Conservation (phyloP, 1,140 invertebrate genomes). For the Pseudobourletiella spinata region DNA sequence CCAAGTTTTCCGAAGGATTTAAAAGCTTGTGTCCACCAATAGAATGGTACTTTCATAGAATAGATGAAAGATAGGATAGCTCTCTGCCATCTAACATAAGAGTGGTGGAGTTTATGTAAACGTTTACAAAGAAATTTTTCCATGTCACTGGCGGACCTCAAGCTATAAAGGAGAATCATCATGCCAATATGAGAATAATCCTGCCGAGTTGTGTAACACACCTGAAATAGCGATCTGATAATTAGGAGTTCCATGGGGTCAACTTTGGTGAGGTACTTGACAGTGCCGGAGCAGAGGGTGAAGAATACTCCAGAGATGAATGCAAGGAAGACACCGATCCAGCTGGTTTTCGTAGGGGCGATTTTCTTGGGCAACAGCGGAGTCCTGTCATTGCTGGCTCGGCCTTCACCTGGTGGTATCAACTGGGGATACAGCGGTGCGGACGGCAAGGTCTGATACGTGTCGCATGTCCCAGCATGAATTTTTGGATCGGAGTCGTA, state of each 20-base stretch:
- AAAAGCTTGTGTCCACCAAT: too few relatives aligned
- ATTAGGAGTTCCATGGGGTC: slow-evolving; percentile 46
- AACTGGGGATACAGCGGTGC: slow-evolving; percentile 24
- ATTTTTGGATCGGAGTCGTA: neutral
- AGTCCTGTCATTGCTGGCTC: slow-evolving; percentile 10
- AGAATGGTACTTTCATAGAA: too few relatives aligned
- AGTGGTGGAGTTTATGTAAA: too few relatives aligned
- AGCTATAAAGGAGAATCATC: too few relatives aligned
- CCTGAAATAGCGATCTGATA: slow-evolving; percentile 44
- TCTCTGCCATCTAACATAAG: too few relatives aligned
- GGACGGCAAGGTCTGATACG: neutral
- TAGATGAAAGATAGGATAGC: too few relatives aligned
- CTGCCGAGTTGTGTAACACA: neutral
- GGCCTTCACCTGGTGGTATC: slow-evolving; percentile 10
- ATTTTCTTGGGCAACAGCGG: slow-evolving; percentile 30
- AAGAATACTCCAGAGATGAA: slow-evolving; percentile 48
- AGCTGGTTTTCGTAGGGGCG: slow-evolving; percentile 38
- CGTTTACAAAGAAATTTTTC: neutral
- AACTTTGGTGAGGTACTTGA: slow-evolving; percentile 44
- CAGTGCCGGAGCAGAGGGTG: slow-evolving; percentile 45
- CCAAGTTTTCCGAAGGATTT: too few relatives aligned
- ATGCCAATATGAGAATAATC: neutral
- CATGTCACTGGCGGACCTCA: neutral
- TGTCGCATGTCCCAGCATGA: neutral
- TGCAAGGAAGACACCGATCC: slow-evolving; percentile 45